Base-by-base conservation (phyloP, 1,140 invertebrate species). In the Lepidotrigona ventralis region DNA sequence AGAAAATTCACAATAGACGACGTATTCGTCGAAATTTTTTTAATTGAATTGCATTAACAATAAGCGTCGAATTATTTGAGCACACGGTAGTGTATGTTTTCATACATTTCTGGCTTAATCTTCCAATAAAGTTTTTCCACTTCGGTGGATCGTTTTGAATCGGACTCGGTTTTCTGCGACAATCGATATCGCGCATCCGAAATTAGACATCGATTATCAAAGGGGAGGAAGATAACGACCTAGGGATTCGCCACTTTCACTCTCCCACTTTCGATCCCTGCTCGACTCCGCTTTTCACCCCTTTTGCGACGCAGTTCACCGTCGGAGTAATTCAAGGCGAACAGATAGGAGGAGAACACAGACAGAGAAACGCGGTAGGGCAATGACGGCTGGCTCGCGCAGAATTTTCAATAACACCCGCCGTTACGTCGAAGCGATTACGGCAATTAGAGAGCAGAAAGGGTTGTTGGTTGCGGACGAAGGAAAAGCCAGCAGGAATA, bases 361-460 rank as follows among this genome's bases (percentile, higher is more conserved):
- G 51, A 19, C n/a, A n/a, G 33, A 33, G 33, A 39, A 60, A 54
- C 63, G 33, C 26, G 26, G 33, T 64, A 72, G 76, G 76, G 82
- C 64, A 87, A 86, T 51, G 54, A 23, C 76, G 66, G 26, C 64
- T 72, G 72, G 81, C 64, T 83, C 66, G 81, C 76, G 76, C 39
- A 86, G 81, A 87, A 86, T 86, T 84, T 71, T 56, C 78, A 76
- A 73, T 86, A 84, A 46, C 80, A 73, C 72, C 72, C 78, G 66
- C 39, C 69, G 81, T 78, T 77, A 53, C 74, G 74, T 82, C 64
- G 46, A 71, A 78, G 56, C 81, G 81, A 83, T 83, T 83, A 83
- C 81, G 80, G 85, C 85, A 87, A 91, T 91, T 91, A 89, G 88
- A 74, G 78, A n/a, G 56, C n/a, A 8, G 72, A 56, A 79, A 85